These are phyloP conservation scores for Alosa alosa DNA, from an alignment of 2,113 vertebrate species.

Conservation along the genomic window DNA sequence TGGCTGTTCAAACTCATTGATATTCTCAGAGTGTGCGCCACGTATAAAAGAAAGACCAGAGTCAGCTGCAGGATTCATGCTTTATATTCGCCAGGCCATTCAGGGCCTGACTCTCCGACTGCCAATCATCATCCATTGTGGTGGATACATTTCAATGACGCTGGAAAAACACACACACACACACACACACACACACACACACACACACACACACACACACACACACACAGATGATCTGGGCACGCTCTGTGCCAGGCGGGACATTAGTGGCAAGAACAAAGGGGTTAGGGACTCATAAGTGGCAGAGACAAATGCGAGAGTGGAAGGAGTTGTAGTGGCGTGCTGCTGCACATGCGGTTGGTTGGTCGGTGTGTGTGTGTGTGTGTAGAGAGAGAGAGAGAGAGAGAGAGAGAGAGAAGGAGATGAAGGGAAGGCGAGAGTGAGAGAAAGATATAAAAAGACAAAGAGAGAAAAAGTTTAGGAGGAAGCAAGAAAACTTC, in stretches of 20 bases:
- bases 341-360: slow-evolving; percentile 6
- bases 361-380: not conserved
- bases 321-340: not conserved
- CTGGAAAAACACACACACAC: not conserved
- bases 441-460: not conserved
- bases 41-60: slow-evolving; percentile 53
- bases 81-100: slow-evolving; percentile 55
- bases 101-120: slow-evolving; percentile 54
- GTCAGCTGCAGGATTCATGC: slow-evolving; percentile 56
- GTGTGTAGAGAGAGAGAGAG: not conserved
- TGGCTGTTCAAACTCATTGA: slow-evolving; percentile 57
- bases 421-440: not conserved
- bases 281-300: not conserved
- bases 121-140: slow-evolving; percentile 54
- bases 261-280: not conserved
- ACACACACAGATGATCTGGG: not conserved
- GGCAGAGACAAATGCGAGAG: not conserved
- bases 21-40: slow-evolving; percentile 55
- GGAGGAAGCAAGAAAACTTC: not conserved
- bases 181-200: no score
- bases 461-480: not conserved
- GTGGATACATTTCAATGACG: slow-evolving; percentile 55
- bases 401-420: not conserved
- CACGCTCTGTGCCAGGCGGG: not conserved
- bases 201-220: not conserved